Evolutionary conservation across 1,140 invertebrate species (phyloP).

Genomic region (Rhagoletis pomonella): DNA sequence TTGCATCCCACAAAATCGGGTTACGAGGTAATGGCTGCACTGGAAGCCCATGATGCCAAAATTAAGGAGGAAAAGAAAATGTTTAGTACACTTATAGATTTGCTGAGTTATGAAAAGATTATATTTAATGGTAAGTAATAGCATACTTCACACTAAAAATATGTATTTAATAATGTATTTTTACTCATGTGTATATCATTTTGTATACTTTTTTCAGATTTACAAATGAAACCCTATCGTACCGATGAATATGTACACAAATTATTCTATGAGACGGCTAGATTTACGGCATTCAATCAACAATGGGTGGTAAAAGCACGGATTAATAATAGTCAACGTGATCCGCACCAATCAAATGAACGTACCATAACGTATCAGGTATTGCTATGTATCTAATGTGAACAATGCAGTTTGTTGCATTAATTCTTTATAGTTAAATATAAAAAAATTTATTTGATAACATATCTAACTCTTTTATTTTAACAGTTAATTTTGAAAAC

Average conservation of each 20-base stretch:
- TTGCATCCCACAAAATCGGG: slow-evolving; percentile 88
- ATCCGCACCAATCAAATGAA: slow-evolving; percentile 91
- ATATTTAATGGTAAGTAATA: slow-evolving; percentile 88
- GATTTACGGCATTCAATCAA: slow-evolving; percentile 93
- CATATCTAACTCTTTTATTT: slow-evolving; percentile 26
- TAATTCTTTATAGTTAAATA: slow-evolving; percentile 27
- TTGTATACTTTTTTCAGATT: slow-evolving; percentile 78
- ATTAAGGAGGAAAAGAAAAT: slow-evolving; percentile 82
- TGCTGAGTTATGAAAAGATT: slow-evolving; percentile 95
- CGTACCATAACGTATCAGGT: slow-evolving; percentile 92
- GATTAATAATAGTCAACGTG: slow-evolving; percentile 92
- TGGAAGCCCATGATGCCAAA: slow-evolving; percentile 84
- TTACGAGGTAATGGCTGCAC: slow-evolving; percentile 87
- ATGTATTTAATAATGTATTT: too few species aligned
- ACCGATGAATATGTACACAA: slow-evolving; percentile 97
- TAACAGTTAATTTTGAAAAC: slow-evolving; percentile 84
- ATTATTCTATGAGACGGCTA: slow-evolving; percentile 94
- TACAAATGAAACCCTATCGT: slow-evolving; percentile 95
- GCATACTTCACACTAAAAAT: too few species aligned
- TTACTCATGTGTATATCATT: neutral
- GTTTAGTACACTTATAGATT: slow-evolving; percentile 88
- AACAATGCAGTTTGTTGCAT: neutral
- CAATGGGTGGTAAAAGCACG: slow-evolving; percentile 96
- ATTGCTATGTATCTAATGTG: slow-evolving; percentile 55
- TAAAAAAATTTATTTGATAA: neutral